Percentiles rank a stretch among this genome's conserved stretches.
These are phyloP conservation scores for Hormiphora californensis DNA, from an alignment of 37 sponge, comb jelly and placozoan species.

Conservation along the genomic window DNA sequence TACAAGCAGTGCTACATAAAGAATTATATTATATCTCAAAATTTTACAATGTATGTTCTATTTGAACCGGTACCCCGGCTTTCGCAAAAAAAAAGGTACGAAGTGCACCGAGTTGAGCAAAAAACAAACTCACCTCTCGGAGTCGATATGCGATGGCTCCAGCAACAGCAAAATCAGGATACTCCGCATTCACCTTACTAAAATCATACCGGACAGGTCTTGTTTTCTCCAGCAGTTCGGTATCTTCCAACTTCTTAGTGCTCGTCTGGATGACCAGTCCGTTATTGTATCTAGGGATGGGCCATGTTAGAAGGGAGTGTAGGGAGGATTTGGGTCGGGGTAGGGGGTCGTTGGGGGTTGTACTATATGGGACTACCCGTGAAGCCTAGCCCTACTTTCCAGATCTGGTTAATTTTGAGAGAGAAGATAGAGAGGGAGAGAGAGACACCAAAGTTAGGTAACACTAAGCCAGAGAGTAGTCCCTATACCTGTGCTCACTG, in stretches of 20 bases:
- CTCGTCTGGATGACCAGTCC: conserved; percentile 37
- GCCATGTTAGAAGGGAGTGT: background rate
- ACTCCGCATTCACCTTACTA: conserved; percentile 46
- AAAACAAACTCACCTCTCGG: conserved; percentile 33
- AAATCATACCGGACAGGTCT: conserved; percentile 34
- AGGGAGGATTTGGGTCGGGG: no score
- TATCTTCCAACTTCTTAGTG: background rate
- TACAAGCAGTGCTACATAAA: no score
- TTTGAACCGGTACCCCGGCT: no score
- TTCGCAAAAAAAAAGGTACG: background rate
- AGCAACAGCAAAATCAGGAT: conserved; percentile 46
- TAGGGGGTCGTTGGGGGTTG: no score
- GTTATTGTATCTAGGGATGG: background rate
- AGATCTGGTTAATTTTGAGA: background rate
- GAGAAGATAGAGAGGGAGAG: background rate
- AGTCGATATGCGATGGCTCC: conserved; percentile 39
- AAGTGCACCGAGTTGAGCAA: background rate
- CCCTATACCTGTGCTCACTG: conserved; percentile 51
- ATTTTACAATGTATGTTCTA: no score
- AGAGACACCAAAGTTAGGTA: conserved; percentile 4
- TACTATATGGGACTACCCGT: conserved; percentile 13
- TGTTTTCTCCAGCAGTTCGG: conserved; percentile 12
- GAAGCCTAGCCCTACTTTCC: conserved; percentile 41
- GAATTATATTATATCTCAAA: no score
- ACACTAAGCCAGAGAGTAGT: conserved; percentile 51